These are phyloP conservation scores for Scomber japonicus DNA, from an alignment of 2,113 vertebrate genomes.

Conservation along the genomic window DNA sequence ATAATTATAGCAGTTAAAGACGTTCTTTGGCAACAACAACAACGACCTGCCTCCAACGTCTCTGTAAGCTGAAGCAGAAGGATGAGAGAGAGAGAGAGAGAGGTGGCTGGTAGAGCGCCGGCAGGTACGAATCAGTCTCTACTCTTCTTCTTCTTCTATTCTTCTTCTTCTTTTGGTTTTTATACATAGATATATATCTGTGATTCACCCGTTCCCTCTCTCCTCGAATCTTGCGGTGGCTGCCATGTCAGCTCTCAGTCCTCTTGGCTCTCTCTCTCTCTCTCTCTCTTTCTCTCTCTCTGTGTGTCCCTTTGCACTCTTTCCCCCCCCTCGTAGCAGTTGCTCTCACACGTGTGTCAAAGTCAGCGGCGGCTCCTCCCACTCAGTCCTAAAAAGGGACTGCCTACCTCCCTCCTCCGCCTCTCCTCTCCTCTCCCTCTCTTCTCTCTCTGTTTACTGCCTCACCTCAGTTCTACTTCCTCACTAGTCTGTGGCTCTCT, in stretches of 20 bases:
- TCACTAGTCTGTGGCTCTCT: slow-evolving; percentile 39
- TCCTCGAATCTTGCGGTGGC: slow-evolving; percentile 16
- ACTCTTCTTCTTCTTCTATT: background rate
- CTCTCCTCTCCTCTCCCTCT: background rate
- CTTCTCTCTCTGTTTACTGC: slow-evolving; percentile 5
- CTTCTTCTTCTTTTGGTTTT: background rate
- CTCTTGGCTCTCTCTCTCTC: background rate
- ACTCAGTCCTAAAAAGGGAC: slow-evolving; percentile 37
- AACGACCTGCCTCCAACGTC: slow-evolving; percentile 17
- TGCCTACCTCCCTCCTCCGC: slow-evolving; percentile 22
- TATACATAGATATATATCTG: background rate
- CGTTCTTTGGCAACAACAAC: slow-evolving; percentile 17
- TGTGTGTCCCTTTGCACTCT: slow-evolving; percentile 14
- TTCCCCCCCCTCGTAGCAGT: slow-evolving; percentile 43
- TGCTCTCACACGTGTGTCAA: slow-evolving; percentile 79
- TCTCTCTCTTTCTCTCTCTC: slow-evolving; percentile 16
- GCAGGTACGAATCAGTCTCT: slow-evolving; percentile 4
- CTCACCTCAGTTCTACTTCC: slow-evolving; percentile 44
- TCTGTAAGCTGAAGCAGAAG: slow-evolving; percentile 7
- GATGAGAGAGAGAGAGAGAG: background rate
- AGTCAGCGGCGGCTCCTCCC: slow-evolving; percentile 72
- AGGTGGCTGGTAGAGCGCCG: background rate
- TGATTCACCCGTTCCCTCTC: slow-evolving; percentile 25
- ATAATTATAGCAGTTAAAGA: slow-evolving; percentile 37
- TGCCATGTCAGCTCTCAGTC: slow-evolving; percentile 62